A percentile compares a stretch with the other conserved stretches of the same genome.
Evolutionary conservation across 2,797 vertebrate species (phyloP).

Genomic region (Yasuhikotakia modesta): DNA sequence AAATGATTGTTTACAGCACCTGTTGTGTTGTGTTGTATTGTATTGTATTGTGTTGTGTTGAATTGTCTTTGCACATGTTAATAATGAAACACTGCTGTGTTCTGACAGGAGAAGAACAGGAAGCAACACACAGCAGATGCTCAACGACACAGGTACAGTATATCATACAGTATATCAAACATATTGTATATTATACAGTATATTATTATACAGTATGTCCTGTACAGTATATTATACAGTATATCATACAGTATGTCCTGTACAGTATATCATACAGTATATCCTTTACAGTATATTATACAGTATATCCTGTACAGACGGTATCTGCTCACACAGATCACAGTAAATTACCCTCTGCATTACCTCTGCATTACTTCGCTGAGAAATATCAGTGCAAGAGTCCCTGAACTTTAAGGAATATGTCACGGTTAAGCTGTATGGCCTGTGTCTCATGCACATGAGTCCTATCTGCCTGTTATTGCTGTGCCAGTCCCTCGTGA

Average conservation of each 20-base stretch:
- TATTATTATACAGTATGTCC: too few relatives aligned
- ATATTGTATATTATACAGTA: neutral
- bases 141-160: slow-evolving; percentile 74
- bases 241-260: slow-evolving; percentile 39
- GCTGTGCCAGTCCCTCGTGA: slow-evolving; percentile 46
- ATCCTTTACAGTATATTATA: neutral
- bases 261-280: too few relatives aligned
- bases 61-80: neutral
- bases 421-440: neutral
- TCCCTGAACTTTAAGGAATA: slow-evolving; percentile 1
- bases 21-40: neutral
- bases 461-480: slow-evolving; percentile 48
- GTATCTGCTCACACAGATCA: neutral
- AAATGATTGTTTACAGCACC: neutral
- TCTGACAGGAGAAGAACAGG: slow-evolving; percentile 74
- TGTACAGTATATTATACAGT: neutral
- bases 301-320: too few relatives aligned
- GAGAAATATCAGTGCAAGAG: neutral
- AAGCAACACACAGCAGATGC: slow-evolving; percentile 77
- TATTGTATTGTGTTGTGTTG: too few relatives aligned
- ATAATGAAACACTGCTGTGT: neutral
- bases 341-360: neutral
- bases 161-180: too few relatives aligned
- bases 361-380: neutral
- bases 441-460: slow-evolving; percentile 19